A percentile compares a stretch with the other conserved stretches of the same genome.
phyloP scores from a whole-genome alignment of 1,140 invertebrate genomes.

The Gyrodactylus bullatarudis region DNA sequence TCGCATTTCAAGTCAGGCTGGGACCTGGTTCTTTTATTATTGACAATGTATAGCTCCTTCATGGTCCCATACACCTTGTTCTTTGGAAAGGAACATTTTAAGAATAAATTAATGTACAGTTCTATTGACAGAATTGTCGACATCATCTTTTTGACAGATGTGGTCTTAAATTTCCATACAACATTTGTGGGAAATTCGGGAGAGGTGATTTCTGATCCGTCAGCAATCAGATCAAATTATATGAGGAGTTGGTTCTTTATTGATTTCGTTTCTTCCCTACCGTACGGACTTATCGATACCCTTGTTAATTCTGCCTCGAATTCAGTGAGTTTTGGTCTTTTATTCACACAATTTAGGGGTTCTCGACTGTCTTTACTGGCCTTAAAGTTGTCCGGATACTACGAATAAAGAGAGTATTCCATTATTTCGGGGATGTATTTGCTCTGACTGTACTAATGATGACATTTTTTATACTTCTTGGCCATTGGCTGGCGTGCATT shows the following conservation, averaged over 20 bases:
- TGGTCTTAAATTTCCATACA: conserved; percentile 98
- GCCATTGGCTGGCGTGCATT: conserved; percentile 48
- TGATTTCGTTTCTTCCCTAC: conserved; percentile 84
- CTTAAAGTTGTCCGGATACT: conserved; percentile 83
- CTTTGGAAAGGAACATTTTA: conserved; percentile 36
- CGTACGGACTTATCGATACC: conserved; percentile 98
- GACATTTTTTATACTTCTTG: conserved; percentile 19
- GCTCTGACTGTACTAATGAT: conserved; percentile 86
- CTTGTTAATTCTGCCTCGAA: conserved; percentile 28
- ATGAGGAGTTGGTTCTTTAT: conserved; percentile 98
- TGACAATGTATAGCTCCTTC: conserved; percentile 98
- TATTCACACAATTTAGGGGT: too few species aligned
- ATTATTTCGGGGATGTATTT: conserved; percentile 93
- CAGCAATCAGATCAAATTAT: conserved; percentile 52
- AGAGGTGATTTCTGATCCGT: conserved; percentile 26
- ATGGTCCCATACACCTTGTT: conserved; percentile 96
- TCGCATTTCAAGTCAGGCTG: conserved; percentile 90
- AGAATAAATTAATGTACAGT: conserved; percentile 92
- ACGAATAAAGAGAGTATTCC: conserved; percentile 67
- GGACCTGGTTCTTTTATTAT: conserved; percentile 96
- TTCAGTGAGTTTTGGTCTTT: background rate
- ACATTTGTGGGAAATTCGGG: conserved; percentile 92
- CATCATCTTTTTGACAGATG: conserved; percentile 99
- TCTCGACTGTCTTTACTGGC: conserved; percentile 10
- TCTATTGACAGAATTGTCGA: conserved; percentile 75